Evolutionary conservation across 2,113 vertebrate species (phyloP), one percentile per base, ranked within the genome.

Genomic region (Coptodon bakossiorum): DNA sequence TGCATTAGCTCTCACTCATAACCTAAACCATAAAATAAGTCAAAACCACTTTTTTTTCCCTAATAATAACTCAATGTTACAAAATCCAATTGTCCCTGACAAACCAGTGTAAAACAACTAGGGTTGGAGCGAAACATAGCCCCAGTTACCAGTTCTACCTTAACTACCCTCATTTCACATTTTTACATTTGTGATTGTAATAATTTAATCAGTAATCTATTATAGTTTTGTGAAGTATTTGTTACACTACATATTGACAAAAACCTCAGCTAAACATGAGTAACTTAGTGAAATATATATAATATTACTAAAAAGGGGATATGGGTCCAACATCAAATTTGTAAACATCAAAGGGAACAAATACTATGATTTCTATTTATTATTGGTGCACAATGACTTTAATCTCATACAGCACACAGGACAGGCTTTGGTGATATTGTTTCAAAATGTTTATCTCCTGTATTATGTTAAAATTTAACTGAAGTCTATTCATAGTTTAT

Each of bases 341-440:
- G 27, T 78, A 78, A 78, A 78, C 16, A 6, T 78, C 43, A 17
- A 29, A 29, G 24, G 24, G 22, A 45, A 73, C 27, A 73, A 73
- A 73, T 17, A 48, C 40, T 19, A 48, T 17, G 14, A 48, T 29
- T 76, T 48, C 61, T 66, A 45, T 73, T 27, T 48, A 48, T 76
- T 76, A 76, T 48, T 76, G 24, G 7, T 76, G 9, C 68, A 45
- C 22, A 50, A 31, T 31, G 2, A 31, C 45, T 76, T 57, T 36
- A 36, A 52, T 66, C 13, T 53, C 31, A 61, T 19, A 54, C 16
- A 43, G 7, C 6, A 4, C 13, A 54, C 36, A 52, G 22, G 12
- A 86, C 34, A 61, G 56, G 19, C 22, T 27, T 17, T 13, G 79
- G 14, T 61, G 34, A 80, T 57, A 80, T 31, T 14, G 79, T 85